Conservation (phyloP, 1,140 invertebrate species). For the Macrocentrus cingulum region DNA sequence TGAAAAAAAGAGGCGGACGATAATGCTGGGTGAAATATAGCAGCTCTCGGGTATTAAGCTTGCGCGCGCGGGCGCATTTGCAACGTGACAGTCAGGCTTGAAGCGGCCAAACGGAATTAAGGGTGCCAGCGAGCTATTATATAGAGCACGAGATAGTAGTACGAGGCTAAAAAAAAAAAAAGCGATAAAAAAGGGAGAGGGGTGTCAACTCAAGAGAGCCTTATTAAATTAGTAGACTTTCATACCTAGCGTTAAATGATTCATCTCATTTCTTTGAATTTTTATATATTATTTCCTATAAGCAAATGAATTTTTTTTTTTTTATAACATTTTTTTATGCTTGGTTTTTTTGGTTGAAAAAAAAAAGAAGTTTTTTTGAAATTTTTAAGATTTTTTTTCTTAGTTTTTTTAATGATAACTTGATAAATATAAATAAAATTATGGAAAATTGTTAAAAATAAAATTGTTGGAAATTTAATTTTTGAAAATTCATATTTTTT, state of each 20-base stretch:
- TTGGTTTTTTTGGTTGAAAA: too few relatives aligned
- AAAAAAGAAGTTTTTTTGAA: too few relatives aligned
- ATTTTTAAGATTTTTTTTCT: too few relatives aligned
- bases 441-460: too few relatives aligned
- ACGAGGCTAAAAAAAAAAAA: slow-evolving; percentile 1
- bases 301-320: too few relatives aligned
- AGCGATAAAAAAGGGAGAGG: slow-evolving; percentile 14
- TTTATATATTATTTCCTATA: too few relatives aligned
- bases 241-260: slow-evolving; percentile 20
- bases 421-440: too few relatives aligned
- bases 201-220: slow-evolving; percentile 24
- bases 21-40: slow-evolving; percentile 39
- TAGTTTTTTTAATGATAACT: too few relatives aligned
- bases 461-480: too few relatives aligned
- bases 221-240: slow-evolving; percentile 37
- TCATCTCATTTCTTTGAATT: too few relatives aligned
- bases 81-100: slow-evolving; percentile 30
- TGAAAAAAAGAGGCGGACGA: slow-evolving; percentile 27
- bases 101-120: slow-evolving; percentile 17
- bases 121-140: not conserved
- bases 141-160: not conserved
- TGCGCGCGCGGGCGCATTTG: slow-evolving; percentile 31
- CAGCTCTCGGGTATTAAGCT: slow-evolving; percentile 23
- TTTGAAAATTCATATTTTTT: too few relatives aligned
- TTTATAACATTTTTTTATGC: too few relatives aligned